Base-by-base conservation (phyloP, 2,888 invertebrate species). In the Carcina quercana region DNA sequence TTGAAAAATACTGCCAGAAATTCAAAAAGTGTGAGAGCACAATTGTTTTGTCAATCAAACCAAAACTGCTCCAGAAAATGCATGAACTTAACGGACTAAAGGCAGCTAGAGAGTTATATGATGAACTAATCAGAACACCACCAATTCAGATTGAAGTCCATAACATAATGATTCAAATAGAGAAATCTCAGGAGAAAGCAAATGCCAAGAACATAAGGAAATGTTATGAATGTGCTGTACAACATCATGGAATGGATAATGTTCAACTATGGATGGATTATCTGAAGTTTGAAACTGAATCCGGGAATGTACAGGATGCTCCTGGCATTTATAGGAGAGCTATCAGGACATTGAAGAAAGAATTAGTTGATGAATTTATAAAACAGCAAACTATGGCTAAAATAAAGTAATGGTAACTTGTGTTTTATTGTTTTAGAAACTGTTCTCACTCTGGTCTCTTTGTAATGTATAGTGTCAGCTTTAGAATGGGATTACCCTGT, bases 181-280 rank as follows among this genome's bases (percentile, higher is more conserved):
- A 88, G 56, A 59, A 59, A 30, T 48, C 54, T 7, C 85, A 86
- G 55, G 67, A 70, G 2, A 70, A 68, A 25, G 57, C 64, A 0
- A 84, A 85, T 47, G 43, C 78, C 1, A 85, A 86, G 42, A 64
- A 69, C 36, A 80, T 87, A 43, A 85, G 89, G 30, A 82, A 85
- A 54, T 89, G 87, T 43, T 87, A 87, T 58, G 88, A 91, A 55
- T 83, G 87, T 42, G 85, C 89, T 17, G 82, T 86, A 10, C 73
- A 86, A 34, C 89, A 90, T 42, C 91, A 92, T 66, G 93, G 93
- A 0, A 79, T 79, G 46, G 76, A 73, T 3, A 86, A 87, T 57
- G 72, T 87, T 3, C 87, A 89, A 39, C 76, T 93, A 10, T 95
- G 94, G 94, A 78, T 91, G 44, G 87, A 91, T 48, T 91, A 88